A percentile compares a stretch with the other conserved stretches of the same genome.
phyloP scores from a whole-genome alignment of 1,140 invertebrate species.

The Bombus fervidus region DNA sequence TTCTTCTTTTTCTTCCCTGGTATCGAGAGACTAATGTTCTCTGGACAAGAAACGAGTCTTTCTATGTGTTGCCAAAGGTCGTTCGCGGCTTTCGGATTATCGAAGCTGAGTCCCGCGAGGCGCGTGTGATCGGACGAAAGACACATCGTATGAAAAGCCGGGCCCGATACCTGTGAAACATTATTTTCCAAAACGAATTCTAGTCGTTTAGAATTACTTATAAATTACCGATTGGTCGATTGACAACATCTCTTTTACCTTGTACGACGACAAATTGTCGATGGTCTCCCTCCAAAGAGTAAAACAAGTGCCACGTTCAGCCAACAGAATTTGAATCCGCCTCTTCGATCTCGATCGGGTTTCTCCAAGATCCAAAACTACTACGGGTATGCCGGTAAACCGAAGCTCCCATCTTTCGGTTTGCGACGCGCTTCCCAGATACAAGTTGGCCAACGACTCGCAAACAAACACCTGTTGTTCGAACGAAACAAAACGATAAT shows the following conservation, averaged over 20 bases:
- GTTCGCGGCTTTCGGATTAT: constrained; percentile 88
- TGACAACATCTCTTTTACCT: constrained; percentile 68
- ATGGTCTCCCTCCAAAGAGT: constrained; percentile 93
- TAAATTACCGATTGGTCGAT: background rate
- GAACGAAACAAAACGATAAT: background rate
- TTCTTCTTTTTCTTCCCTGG: constrained; percentile 87
- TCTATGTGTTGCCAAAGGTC: constrained; percentile 88
- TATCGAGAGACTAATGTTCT: constrained; percentile 90
- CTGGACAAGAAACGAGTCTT: constrained; percentile 88
- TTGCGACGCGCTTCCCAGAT: constrained; percentile 84
- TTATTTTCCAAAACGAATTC: background rate
- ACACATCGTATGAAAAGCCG: constrained; percentile 92
- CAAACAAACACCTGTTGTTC: constrained; percentile 87
- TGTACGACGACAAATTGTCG: constrained; percentile 87
- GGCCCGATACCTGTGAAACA: constrained; percentile 83
- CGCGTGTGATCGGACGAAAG: constrained; percentile 87
- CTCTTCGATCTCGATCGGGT: constrained; percentile 88
- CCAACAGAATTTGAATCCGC: constrained; percentile 89
- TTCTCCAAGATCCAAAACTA: constrained; percentile 90
- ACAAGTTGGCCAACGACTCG: constrained; percentile 91
- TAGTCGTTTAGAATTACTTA: background rate
- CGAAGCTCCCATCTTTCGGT: constrained; percentile 88
- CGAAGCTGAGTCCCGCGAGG: constrained; percentile 85
- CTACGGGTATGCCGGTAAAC: constrained; percentile 91
- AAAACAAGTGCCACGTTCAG: constrained; percentile 93